A percentile compares a stretch with the other conserved stretches of the same genome.
Conservation (phyloP, 2,113 vertebrate genomes). For the Illadopsis cleaveri region DNA sequence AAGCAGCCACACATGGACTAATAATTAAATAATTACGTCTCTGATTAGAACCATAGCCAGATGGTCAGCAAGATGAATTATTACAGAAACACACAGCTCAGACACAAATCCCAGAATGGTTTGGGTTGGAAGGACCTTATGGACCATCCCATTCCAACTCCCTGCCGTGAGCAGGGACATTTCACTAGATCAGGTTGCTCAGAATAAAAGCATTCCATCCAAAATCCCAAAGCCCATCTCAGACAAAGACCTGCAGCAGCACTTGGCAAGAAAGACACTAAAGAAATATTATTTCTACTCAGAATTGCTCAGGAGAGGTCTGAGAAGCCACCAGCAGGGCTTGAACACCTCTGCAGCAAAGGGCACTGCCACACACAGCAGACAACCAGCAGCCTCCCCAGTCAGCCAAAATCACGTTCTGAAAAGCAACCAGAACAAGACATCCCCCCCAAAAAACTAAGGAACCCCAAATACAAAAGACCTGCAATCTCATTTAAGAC, state of each 20-base stretch:
- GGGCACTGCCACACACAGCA: neutral
- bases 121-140: neutral
- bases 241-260: neutral
- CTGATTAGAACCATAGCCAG: neutral
- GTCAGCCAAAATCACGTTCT: neutral
- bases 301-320: neutral
- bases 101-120: neutral
- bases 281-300: neutral
- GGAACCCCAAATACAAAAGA: neutral
- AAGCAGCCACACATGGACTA: rapidly evolving
- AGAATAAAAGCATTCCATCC: neutral
- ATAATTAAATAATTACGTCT: neutral
- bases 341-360: neutral
- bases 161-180: neutral
- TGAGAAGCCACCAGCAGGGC: neutral
- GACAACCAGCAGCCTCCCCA: neutral
- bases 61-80: rapidly evolving
- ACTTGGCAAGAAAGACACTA: neutral
- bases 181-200: neutral
- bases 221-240: neutral
- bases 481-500: slow-evolving; percentile 25
- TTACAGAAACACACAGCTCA: neutral
- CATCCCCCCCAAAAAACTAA: rapidly evolving
- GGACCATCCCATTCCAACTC: neutral
- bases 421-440: neutral